A percentile compares a stretch with the other conserved stretches of the same genome.
Conservation (phyloP, 2,888 invertebrate genomes). For the Eristalinus aeneus region DNA sequence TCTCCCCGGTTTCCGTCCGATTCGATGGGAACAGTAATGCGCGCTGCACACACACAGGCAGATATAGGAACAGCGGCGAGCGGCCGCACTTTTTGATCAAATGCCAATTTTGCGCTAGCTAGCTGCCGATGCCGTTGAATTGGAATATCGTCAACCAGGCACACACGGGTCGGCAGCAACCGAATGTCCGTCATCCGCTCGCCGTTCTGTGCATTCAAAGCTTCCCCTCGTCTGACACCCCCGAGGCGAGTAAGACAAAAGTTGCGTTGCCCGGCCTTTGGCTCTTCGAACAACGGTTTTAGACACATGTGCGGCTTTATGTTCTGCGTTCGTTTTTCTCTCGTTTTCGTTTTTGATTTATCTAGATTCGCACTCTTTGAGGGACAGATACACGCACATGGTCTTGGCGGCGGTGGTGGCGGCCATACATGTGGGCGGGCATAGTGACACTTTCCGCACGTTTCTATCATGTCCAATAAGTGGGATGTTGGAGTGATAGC, state of each 20-base stretch:
- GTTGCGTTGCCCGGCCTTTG: slow-evolving; percentile 34
- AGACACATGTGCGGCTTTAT: slow-evolving; percentile 41
- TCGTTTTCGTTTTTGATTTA: slow-evolving; percentile 38
- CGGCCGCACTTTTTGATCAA: slow-evolving; percentile 57
- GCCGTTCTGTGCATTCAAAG: slow-evolving; percentile 35
- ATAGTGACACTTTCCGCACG: slow-evolving; percentile 41
- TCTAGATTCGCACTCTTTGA: slow-evolving; percentile 16
- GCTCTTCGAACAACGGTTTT: slow-evolving; percentile 19
- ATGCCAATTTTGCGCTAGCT: slow-evolving; percentile 40
- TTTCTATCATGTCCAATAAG: slow-evolving; percentile 29
- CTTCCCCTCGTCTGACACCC: background rate
- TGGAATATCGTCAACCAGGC: slow-evolving; percentile 42
- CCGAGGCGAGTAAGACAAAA: slow-evolving; percentile 7
- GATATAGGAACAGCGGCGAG: background rate
- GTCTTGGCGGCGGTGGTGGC: background rate
- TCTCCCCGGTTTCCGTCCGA: slow-evolving; percentile 11
- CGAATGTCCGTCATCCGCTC: slow-evolving; percentile 45
- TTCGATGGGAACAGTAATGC: slow-evolving; percentile 18
- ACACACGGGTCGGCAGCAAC: slow-evolving; percentile 22
- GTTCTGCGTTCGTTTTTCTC: slow-evolving; percentile 10
- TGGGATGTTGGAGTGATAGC: slow-evolving; percentile 8
- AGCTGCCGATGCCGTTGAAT: slow-evolving; percentile 21
- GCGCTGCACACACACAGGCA: slow-evolving; percentile 26
- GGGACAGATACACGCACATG: slow-evolving; percentile 10
- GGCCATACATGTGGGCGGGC: slow-evolving; percentile 17